Evolutionary conservation across 1,140 invertebrate genomes (phyloP), one percentile per base, ranked within the genome.

Genomic region (Oppia nitens): DNA sequence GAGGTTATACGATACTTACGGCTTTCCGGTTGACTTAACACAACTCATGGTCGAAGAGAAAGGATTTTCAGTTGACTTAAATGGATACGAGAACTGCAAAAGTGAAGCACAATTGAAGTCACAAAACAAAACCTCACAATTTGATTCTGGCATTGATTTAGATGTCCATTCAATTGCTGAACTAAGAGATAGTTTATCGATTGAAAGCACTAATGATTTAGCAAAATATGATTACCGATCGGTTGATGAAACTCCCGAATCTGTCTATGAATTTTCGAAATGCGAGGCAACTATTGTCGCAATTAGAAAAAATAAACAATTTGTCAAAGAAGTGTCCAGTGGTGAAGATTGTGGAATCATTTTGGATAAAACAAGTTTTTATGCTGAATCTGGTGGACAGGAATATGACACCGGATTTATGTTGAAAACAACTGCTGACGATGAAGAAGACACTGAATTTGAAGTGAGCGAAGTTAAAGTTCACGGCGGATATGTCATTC

Each of bases 1-100:
- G 95, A 77, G 90, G 50, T 74, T 99, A 45, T 98, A 98, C 72
- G 95, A 99, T 69, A 99, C 95, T 1, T 98, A 98, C 71, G 96
- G 95, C 17, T 99, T 98, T 70, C 95, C 96, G 3, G 81, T 98
- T 57, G 96, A 98, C 77, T 78, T 99, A 32, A 99, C 96, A 0
- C 82, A 88, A 65, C 74, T 99, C 1, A 99, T 99, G 93, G 83
- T 84, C 50, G 94, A 98, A 76, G 96, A 99, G 74, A 90, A 87
- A 69, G 85, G 85, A 11, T 71, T 98, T 1, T 71, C 71, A 51
- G 82, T 98, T 61, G 88, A 99, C 71, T 84, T 92, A 81, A 73
- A 70, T 28, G 81, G 75, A 29, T 99, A 96, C 73, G 92, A 98
- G 74, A 83, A 87, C 68, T 81, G 87, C 11, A 97, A 91, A 70